These are phyloP conservation scores for Zaprionus vittiger DNA, from an alignment of 1,140 invertebrate species.

Conservation along the genomic window DNA sequence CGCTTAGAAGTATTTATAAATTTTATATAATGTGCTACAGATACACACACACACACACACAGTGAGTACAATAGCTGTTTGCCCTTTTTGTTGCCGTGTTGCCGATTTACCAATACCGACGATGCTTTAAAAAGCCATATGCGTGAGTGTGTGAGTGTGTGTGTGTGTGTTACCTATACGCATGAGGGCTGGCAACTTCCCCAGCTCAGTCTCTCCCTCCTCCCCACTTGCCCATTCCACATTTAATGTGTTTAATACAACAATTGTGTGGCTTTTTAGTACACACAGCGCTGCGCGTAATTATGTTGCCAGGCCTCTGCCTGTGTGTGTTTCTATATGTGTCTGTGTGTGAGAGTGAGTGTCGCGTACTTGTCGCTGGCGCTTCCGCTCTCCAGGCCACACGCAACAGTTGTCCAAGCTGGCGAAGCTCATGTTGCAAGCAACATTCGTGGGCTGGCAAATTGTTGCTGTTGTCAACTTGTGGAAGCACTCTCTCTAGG, in stretches of 20 bases:
- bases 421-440: conserved; percentile 35
- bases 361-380: not conserved
- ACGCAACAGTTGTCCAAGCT: conserved; percentile 74
- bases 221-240: conserved; percentile 5
- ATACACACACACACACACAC: conserved; percentile 45
- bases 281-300: conserved; percentile 50
- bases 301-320: conserved; percentile 41
- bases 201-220: not conserved
- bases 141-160: conserved; percentile 7
- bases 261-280: conserved; percentile 79
- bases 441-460: conserved; percentile 23
- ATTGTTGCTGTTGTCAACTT: no score
- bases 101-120: conserved; percentile 74
- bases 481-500: no score
- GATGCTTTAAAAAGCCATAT: conserved; percentile 67
- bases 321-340: conserved; percentile 4
- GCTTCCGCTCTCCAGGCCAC: conserved; percentile 28
- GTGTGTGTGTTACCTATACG: conserved; percentile 54
- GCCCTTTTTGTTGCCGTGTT: conserved; percentile 59
- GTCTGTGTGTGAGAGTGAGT: conserved; percentile 15
- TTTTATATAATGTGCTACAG: conserved; percentile 74
- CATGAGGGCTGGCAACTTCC: conserved; percentile 1
- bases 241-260: conserved; percentile 67
- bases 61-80: conserved; percentile 73
- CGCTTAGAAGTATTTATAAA: conserved; percentile 79